These are phyloP conservation scores for Typhlichthys eigenmanni DNA, from an alignment of 2,797 vertebrate genomes.

Conservation along the genomic window DNA sequence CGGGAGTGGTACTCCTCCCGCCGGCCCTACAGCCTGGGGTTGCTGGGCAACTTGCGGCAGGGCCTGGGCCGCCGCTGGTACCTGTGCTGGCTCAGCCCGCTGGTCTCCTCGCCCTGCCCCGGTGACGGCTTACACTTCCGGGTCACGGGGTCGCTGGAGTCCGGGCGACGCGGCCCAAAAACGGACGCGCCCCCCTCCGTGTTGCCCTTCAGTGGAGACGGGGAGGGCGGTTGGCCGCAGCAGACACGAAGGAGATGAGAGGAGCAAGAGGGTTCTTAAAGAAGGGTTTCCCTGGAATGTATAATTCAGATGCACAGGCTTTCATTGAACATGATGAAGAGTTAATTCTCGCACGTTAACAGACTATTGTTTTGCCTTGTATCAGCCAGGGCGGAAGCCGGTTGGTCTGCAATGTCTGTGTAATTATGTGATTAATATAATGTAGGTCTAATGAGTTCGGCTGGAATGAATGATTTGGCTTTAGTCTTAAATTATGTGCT, in stretches of 20 bases:
- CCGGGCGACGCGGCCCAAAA: slow-evolving; percentile 35
- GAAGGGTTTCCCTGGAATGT: too few relatives aligned
- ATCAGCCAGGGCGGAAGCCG: too few relatives aligned
- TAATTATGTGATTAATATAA: too few relatives aligned
- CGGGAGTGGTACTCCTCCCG: slow-evolving; percentile 86
- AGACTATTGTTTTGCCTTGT: too few relatives aligned
- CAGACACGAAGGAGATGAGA: slow-evolving; percentile 14
- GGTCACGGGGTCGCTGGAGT: slow-evolving; percentile 78
- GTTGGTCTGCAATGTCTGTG: too few relatives aligned
- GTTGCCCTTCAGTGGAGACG: slow-evolving; percentile 28
- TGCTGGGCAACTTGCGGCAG: slow-evolving; percentile 75
- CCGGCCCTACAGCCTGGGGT: slow-evolving; percentile 78
- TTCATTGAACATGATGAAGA: too few relatives aligned
- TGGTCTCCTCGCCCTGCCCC: slow-evolving; percentile 82
- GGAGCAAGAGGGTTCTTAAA: too few relatives aligned
- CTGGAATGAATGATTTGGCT: too few relatives aligned
- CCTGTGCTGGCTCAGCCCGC: slow-evolving; percentile 85
- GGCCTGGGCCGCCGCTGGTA: slow-evolving; percentile 83
- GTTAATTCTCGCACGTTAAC: too few relatives aligned
- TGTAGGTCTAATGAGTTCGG: too few relatives aligned
- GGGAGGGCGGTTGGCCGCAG: slow-evolving; percentile 16
- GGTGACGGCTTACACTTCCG: slow-evolving; percentile 86
- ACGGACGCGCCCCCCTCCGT: background rate
- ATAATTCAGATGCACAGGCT: too few relatives aligned
- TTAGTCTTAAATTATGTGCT: too few relatives aligned